A percentile compares a stretch with the other conserved stretches of the same genome.
phyloP scores from a whole-genome alignment of 2,888 invertebrate species.

The Clitarchus hookeri region DNA sequence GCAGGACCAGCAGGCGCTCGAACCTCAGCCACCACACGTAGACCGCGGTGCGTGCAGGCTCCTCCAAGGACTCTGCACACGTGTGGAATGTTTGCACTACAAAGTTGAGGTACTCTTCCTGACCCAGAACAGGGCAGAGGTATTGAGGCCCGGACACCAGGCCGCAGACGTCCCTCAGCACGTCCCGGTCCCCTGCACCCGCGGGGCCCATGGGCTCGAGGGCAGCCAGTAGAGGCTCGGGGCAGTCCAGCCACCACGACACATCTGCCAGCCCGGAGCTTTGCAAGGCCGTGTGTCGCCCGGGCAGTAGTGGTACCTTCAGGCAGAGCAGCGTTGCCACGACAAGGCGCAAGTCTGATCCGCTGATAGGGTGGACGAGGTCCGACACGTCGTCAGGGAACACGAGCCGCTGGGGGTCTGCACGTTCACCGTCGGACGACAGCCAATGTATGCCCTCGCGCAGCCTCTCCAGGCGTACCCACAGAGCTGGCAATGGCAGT shows the following conservation, averaged over 20 bases:
- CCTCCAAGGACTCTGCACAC: conserved; percentile 57
- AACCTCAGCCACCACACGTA: conserved; percentile 68
- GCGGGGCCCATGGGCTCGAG: conserved; percentile 46
- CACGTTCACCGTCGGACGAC: conserved; percentile 58
- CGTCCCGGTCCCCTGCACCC: conserved; percentile 42
- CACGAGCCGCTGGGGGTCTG: conserved; percentile 69
- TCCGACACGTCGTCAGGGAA: conserved; percentile 67
- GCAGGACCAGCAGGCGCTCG: conserved; percentile 59
- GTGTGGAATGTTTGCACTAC: conserved; percentile 58
- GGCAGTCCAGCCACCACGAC: conserved; percentile 57
- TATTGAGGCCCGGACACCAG: conserved; percentile 65
- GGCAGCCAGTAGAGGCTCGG: conserved; percentile 57
- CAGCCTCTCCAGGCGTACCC: conserved; percentile 74
- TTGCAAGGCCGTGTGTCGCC: conserved; percentile 46
- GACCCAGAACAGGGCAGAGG: conserved; percentile 62
- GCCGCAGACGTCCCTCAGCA: conserved; percentile 54
- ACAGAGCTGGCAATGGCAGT: conserved; percentile 72
- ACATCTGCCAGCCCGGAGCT: conserved; percentile 50
- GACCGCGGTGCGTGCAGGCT: conserved; percentile 59
- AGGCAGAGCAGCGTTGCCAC: conserved; percentile 54
- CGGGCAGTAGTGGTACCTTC: conserved; percentile 60
- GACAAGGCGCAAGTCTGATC: conserved; percentile 63
- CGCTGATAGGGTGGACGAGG: conserved; percentile 70
- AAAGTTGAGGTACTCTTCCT: conserved; percentile 63
- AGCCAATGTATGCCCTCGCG: conserved; percentile 75